Conservation (phyloP, 2,797 vertebrate species). For the Melanotaenia maccullochi region DNA sequence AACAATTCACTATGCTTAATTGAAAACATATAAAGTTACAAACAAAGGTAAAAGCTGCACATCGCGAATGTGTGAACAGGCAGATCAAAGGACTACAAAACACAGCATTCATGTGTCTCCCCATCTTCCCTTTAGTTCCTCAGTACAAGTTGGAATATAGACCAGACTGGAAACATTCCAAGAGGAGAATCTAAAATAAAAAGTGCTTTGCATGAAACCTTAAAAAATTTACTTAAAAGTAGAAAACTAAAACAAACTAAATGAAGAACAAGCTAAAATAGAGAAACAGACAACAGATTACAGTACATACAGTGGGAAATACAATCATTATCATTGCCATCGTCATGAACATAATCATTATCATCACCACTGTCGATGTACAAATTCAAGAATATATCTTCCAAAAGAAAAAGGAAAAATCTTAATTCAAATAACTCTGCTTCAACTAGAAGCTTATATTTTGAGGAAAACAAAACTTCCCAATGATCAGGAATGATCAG, state of each 20-base stretch:
- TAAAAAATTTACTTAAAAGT: too few relatives aligned
- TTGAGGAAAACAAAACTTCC: slow-evolving; percentile 30
- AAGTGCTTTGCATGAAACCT: background rate
- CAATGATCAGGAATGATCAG: slow-evolving; percentile 41
- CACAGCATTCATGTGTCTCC: too few relatives aligned
- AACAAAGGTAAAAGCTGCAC: too few relatives aligned
- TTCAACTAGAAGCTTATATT: slow-evolving; percentile 31
- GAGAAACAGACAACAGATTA: background rate
- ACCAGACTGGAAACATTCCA: too few relatives aligned
- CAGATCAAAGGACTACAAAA: too few relatives aligned
- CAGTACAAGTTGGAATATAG: too few relatives aligned
- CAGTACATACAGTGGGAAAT: background rate
- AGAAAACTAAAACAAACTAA: background rate
- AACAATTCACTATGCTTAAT: background rate
- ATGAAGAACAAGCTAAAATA: background rate
- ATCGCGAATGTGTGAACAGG: too few relatives aligned
- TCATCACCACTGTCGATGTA: too few relatives aligned
- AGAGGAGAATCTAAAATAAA: background rate
- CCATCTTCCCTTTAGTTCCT: too few relatives aligned
- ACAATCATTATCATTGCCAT: too few relatives aligned
- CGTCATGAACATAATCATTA: background rate
- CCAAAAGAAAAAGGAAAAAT: too few relatives aligned
- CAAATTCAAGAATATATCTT: too few relatives aligned
- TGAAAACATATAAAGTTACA: background rate
- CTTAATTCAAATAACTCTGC: slow-evolving; percentile 5